A percentile compares a stretch with the other conserved stretches of the same genome.
Evolutionary conservation across 1,140 invertebrate genomes (phyloP).

Genomic region (Drosophila teissieri): DNA sequence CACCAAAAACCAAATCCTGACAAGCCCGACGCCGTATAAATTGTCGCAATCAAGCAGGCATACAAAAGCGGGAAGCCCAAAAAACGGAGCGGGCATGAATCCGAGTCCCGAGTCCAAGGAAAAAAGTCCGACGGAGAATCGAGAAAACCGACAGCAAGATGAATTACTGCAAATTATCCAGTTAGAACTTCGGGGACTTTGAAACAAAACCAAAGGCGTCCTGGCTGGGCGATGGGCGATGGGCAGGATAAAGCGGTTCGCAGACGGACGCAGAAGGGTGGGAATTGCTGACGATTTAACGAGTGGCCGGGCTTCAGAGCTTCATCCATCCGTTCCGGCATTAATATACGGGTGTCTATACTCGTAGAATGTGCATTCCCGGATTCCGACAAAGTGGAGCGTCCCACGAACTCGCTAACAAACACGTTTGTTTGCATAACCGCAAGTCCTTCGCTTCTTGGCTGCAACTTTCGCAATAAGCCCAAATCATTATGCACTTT

Average conservation of each 20-base stretch:
- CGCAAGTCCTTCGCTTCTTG: not conserved
- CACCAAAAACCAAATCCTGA: slow-evolving; percentile 64
- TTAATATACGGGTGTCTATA: slow-evolving; percentile 17
- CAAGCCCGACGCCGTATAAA: slow-evolving; percentile 69
- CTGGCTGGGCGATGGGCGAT: too few species aligned
- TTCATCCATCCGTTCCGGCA: slow-evolving; percentile 27
- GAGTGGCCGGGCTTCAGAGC: slow-evolving; percentile 33
- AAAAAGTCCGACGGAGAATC: slow-evolving; percentile 27
- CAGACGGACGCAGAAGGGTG: slow-evolving; percentile 6
- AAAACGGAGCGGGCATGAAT: slow-evolving; percentile 7
- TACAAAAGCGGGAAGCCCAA: slow-evolving; percentile 36
- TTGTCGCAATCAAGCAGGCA: slow-evolving; percentile 74
- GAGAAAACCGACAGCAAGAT: slow-evolving; percentile 68
- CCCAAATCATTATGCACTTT: not conserved
- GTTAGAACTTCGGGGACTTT: slow-evolving; percentile 65
- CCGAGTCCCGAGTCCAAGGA: not conserved
- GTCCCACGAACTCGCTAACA: slow-evolving; percentile 28
- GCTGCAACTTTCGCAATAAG: not conserved
- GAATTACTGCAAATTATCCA: slow-evolving; percentile 81
- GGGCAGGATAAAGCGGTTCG: slow-evolving; percentile 36
- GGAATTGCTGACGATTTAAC: slow-evolving; percentile 50
- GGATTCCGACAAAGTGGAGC: slow-evolving; percentile 23
- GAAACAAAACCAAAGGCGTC: slow-evolving; percentile 51
- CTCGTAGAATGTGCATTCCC: slow-evolving; percentile 22
- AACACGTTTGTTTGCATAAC: slow-evolving; percentile 24